Evolutionary conservation across 2,888 invertebrate genomes (phyloP), one percentile per base, ranked within the genome.

Genomic region (Zygogramma bicolorata): DNA sequence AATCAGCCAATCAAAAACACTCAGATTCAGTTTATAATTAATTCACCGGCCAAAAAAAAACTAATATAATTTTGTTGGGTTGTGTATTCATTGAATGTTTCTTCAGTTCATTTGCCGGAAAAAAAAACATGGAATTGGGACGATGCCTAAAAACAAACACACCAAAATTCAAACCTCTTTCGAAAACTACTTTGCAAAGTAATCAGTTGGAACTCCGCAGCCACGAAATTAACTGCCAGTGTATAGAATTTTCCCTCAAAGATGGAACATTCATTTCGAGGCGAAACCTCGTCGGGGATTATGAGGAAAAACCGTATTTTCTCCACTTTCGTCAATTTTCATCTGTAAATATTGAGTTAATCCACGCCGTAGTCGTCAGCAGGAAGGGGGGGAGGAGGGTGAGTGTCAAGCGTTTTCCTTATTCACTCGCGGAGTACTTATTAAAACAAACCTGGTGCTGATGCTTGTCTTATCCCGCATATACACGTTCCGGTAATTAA

Each of bases 261-360:
- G 53, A 53, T 53, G 27, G 53, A 53, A 53, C 53, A 53, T 25
- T 53, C 25, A 53, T 53, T 53, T 53, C 27, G 53, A 53, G 53
- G 53, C 53, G 53, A 25, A 53, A 53, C 53, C 53, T 25, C 25
- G 22, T 25, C 53, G 53, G 4, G 53, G 53, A 53, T 53, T 25
- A 53, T 53, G 27, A 27, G 25, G 72, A 76, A 76, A 76, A 76
- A 75, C 71, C 73, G 67, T 68, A 70, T 73, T 75, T 76, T 71
- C 74, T 76, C 76, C 74, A 76, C 77, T 82, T 83, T 84, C 86
- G 86, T 86, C 87, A 87, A 87, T 87, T 87, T 87, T 86, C 87
- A 85, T 87, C 84, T 83, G 87, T 85, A 87, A 87, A 87, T 87
- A 87, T 87, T 87, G 86, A 84, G 84, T 83, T 87, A 87, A 87